Evolutionary conservation across 1,140 invertebrate genomes (phyloP).

Genomic region (Melitaea cinxia): DNA sequence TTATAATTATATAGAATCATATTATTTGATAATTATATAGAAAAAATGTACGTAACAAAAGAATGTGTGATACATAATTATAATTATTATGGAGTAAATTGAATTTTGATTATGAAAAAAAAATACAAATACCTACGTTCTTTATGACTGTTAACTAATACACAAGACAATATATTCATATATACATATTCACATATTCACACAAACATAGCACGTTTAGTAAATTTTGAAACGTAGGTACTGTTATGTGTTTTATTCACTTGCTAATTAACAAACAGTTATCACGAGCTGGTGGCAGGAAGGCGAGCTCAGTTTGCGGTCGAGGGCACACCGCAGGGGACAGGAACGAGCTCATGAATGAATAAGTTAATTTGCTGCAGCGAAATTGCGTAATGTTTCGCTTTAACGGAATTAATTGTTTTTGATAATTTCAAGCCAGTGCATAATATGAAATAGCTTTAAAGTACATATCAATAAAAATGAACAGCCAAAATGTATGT

Average conservation of each 20-base stretch:
- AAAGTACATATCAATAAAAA: no score
- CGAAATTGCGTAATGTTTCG: slow-evolving; percentile 8
- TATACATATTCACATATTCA: background rate
- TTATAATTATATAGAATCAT: no score
- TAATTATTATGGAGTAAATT: no score
- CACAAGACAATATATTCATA: no score
- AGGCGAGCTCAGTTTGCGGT: slow-evolving; percentile 6
- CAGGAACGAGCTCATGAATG: slow-evolving; percentile 11
- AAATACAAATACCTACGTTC: no score
- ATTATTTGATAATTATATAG: no score
- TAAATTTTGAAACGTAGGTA: background rate
- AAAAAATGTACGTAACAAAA: no score
- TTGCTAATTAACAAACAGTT: slow-evolving; percentile 18
- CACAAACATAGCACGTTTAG: background rate
- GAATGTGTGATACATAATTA: no score
- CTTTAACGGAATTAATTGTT: slow-evolving; percentile 1
- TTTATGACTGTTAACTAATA: no score
- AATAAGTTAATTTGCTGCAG: slow-evolving; percentile 15
- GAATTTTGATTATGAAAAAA: no score
- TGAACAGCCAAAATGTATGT: no score
- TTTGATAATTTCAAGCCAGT: background rate
- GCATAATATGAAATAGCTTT: background rate
- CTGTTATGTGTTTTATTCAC: slow-evolving; percentile 14
- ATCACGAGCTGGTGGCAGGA: slow-evolving; percentile 17
- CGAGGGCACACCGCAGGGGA: slow-evolving; percentile 6